Percentiles rank a stretch among this genome's conserved stretches.
Evolutionary conservation across 1,140 invertebrate species (phyloP).

Genomic region (Zaprionus taronus): DNA sequence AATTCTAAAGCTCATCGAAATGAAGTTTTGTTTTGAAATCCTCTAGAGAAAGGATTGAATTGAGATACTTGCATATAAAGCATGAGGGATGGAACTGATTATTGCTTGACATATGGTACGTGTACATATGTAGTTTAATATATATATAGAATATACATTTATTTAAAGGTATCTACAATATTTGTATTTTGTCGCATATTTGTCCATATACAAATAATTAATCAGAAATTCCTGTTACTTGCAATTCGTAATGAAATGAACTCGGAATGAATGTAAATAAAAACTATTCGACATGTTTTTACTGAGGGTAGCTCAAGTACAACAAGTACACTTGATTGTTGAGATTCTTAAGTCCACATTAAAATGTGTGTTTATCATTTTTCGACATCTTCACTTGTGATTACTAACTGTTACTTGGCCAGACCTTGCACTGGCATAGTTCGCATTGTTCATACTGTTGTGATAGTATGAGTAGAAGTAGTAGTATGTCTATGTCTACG

Average conservation of each 20-base stretch:
- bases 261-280: background rate
- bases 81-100: background rate
- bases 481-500: constrained; percentile 23
- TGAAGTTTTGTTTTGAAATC: background rate
- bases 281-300: background rate
- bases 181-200: too few relatives aligned
- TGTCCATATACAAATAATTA: too few relatives aligned
- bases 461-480: background rate
- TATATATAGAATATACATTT: too few relatives aligned
- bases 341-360: background rate
- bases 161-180: too few relatives aligned
- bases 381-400: background rate
- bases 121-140: too few relatives aligned
- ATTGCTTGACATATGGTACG: too few relatives aligned
- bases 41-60: background rate
- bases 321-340: background rate
- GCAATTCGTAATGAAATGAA: too few relatives aligned
- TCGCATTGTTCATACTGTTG: background rate
- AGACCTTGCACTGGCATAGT: constrained; percentile 1
- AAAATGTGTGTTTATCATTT: constrained; percentile 2
- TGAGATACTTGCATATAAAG: background rate
- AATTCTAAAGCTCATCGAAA: background rate
- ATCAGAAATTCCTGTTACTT: too few relatives aligned
- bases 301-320: background rate
- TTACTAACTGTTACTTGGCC: background rate